These are phyloP conservation scores for Latrodectus elegans DNA, from an alignment of 2,888 invertebrate species.

Conservation along the genomic window DNA sequence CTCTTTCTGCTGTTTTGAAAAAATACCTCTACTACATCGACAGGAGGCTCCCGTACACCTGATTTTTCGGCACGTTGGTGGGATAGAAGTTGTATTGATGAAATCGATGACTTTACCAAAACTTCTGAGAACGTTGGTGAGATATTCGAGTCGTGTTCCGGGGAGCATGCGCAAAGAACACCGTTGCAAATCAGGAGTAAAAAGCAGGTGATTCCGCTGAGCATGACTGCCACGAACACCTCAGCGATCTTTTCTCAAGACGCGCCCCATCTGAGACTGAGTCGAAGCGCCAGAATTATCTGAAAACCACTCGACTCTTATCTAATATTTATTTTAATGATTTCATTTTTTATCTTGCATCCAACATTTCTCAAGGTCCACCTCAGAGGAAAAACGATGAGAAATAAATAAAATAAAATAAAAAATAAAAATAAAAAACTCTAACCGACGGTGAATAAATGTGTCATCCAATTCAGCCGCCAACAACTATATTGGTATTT, in stretches of 20 bases:
- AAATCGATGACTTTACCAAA: not conserved
- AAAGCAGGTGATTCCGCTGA: constrained; percentile 20
- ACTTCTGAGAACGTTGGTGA: not conserved
- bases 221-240: constrained; percentile 28
- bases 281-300: constrained; percentile 21
- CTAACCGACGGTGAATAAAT: constrained; percentile 49
- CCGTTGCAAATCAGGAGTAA: constrained; percentile 1
- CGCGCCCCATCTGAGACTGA: constrained; percentile 12
- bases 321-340: constrained; percentile 64
- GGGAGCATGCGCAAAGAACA: constrained; percentile 6
- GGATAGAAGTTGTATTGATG: not conserved
- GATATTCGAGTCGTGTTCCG: not conserved
- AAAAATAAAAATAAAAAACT: too few species aligned
- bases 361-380: constrained; percentile 30
- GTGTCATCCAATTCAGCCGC: constrained; percentile 42
- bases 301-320: constrained; percentile 30
- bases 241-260: constrained; percentile 28
- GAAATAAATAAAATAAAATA: not conserved
- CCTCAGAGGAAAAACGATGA: constrained; percentile 14
- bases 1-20: not conserved
- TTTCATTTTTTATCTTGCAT: constrained; percentile 59
- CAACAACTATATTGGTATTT: constrained; percentile 45
- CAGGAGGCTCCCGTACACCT: not conserved
- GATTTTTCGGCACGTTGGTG: not conserved
- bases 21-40: not conserved